Percentiles rank a stretch among this genome's conserved stretches.
phyloP scores from a whole-genome alignment of 2,113 vertebrate genomes.

The Plectropomus leopardus region DNA sequence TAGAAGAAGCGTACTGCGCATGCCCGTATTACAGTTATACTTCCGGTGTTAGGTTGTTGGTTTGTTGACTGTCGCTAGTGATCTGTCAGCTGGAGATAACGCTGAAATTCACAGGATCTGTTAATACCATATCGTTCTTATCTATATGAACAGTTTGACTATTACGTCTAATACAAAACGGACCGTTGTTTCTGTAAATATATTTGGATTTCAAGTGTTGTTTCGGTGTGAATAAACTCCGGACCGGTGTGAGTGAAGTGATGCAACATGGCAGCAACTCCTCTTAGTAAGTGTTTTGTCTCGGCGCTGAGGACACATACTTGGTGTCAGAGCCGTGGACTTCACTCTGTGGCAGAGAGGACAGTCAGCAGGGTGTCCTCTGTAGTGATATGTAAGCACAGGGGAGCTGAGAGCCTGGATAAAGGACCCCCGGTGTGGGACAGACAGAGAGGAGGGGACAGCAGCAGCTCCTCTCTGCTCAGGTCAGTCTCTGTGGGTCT shows the following conservation, averaged over 20 bases:
- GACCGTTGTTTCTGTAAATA: fast-evolving
- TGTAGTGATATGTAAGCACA: conserved; percentile 3
- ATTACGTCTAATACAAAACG: background rate
- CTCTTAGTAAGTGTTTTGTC: conserved; percentile 56
- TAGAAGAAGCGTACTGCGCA: conserved; percentile 18
- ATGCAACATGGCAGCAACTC: conserved; percentile 78
- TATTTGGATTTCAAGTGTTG: background rate
- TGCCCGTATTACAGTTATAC: background rate
- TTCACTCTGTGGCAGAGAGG: conserved; percentile 5
- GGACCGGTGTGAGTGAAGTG: conserved; percentile 30
- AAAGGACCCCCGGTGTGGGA: conserved; percentile 1
- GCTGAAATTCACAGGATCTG: background rate
- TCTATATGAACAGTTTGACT: background rate
- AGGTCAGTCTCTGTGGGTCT: conserved; percentile 69
- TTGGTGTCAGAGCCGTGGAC: conserved; percentile 41
- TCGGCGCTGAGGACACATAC: conserved; percentile 58
- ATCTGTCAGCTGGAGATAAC: too few species aligned
- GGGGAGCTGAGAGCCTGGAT: conserved; percentile 6
- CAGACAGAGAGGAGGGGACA: background rate
- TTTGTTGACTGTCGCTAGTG: too few species aligned
- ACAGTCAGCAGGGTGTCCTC: conserved; percentile 27
- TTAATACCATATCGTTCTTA: background rate
- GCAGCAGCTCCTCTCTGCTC: conserved; percentile 19
- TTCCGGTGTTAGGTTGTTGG: conserved; percentile 1
- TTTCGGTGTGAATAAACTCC: conserved; percentile 10